Evolutionary conservation across 2,797 vertebrate genomes (phyloP).

Genomic region (Gouania willdenowi): DNA sequence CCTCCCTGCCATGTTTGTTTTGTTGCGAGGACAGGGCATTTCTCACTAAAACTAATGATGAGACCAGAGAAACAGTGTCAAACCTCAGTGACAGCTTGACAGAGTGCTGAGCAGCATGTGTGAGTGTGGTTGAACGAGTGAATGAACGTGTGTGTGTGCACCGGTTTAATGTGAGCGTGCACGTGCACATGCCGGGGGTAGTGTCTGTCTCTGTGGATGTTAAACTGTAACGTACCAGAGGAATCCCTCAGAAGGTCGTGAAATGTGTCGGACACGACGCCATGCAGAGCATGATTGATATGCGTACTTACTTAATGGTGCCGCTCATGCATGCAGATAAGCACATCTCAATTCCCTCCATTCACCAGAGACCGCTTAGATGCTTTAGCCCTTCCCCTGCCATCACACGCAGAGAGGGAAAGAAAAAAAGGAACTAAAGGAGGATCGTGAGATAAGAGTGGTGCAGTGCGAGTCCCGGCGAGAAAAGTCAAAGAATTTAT

Average conservation of each 20-base stretch:
- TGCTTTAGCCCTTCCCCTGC: conserved; percentile 22
- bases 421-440: not conserved
- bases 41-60: conserved; percentile 68
- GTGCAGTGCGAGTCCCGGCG: not conserved
- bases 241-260: conserved; percentile 51
- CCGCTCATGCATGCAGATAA: conserved; percentile 67
- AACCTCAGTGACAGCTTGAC: conserved; percentile 49
- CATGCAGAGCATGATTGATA: conserved; percentile 58
- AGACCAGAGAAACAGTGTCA: conserved; percentile 53
- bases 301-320: conserved; percentile 59
- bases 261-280: conserved; percentile 39
- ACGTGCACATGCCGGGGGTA: conserved; percentile 5
- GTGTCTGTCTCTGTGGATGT: not conserved
- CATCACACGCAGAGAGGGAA: conserved; percentile 3
- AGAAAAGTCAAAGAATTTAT: conserved; percentile 38
- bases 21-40: conserved; percentile 61
- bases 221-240: conserved; percentile 32
- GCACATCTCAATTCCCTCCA: conserved; percentile 56
- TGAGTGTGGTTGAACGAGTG: conserved; percentile 21
- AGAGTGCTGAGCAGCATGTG: conserved; percentile 37
- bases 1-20: conserved; percentile 70
- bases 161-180: conserved; percentile 8
- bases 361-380: conserved; percentile 59
- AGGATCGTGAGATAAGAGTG: conserved; percentile 1
- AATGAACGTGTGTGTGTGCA: conserved; percentile 2